Evolutionary conservation across 2,797 vertebrate species (phyloP), one percentile per base, ranked within the genome.

Genomic region (Sebastes matsubarae): DNA sequence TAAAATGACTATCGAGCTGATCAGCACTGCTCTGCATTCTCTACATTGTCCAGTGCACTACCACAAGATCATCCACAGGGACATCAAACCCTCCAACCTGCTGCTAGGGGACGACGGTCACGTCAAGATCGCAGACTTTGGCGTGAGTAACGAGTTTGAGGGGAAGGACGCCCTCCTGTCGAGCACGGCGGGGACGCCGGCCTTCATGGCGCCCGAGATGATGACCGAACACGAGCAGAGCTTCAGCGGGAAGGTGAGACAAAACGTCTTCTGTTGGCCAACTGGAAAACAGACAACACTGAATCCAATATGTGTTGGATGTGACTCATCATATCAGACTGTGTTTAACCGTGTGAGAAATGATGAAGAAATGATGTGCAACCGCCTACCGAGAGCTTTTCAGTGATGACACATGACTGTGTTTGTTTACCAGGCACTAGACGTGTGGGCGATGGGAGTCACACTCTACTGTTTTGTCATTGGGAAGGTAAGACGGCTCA

Each of bases 61-160:
- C 94, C 97, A 99, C 95, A 99, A 97, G 96, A 99, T 99, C 89
- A 92, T 99, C 86, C 98, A 99, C 88, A 90, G 98, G 80, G 98
- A 99, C 93, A 98, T 99, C 91, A 99, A 99, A 78, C 98, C 98
- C 2, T 99, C 98, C 80, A 99, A 99, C 92, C 92, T 99, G 88
- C 96, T 99, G 72, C 93, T 99, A 34, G 98, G 98, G 7, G 97
- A 99, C 0, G 97, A 99, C 1, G 97, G 97, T 1, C 97, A 96
- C 0, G 93, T 99, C 76, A 99, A 99, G 94, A 98, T 99, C 0
- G 98, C 98, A 0, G 98, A 99, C 92, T 99, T 99, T 6, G 98
- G 98, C 0, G 98, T 99, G 85, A 99, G 98, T 93, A 98, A 99
- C 81, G 96, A 97, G 84, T 99, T 99, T 75, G 97, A 98, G 88